Base-by-base conservation (phyloP, 1,140 invertebrate genomes). In the Episyrphus balteatus region DNA sequence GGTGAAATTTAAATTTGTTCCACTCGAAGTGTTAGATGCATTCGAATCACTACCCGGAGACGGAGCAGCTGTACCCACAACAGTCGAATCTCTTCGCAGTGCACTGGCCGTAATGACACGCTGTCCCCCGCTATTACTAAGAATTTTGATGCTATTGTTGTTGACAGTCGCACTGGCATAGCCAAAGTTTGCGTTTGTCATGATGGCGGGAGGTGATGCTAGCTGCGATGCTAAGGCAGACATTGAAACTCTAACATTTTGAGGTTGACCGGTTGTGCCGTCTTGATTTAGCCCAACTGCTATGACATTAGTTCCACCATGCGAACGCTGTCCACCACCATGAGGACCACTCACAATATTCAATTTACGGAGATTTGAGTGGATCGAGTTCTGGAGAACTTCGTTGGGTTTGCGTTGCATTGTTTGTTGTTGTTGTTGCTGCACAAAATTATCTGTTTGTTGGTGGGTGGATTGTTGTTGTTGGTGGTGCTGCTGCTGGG, bases 1-100 rank as follows among this genome's bases (percentile, higher is more conserved):
- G 59, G 8, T 63, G 63, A 42, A 66, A 56, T 1, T 63, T 61
- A 49, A 66, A 66, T 14, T 43, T 7, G 42, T 26, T 12, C 64
- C 62, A 44, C 61, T 66, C 13, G 42, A 43, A 6, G 63, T 61
- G 55, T 64, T 67, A 1, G 65, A 68, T 2, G 62, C 59, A 51
- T 68, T 68, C 13, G 65, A 68, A 42, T 68, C 65, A 41, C 65
- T 67, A 14, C 65, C 64, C 1, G 65, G 65, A n/a, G 65, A 68
- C 0, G 65, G 65, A 1, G 61, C 65, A 7, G 65, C 59, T 54
- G 64, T 55, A 1, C 62, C 62, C 14, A 66, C 60, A 8, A 66
- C 63, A 46, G 62, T 61, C 3, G 64, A 53, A 37, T 68, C 65
- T 19, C 65, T 51, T 2, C 65, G 48, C 17, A 67, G 50, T 1